Conservation (phyloP, 2,113 vertebrate species). For the Daphoenositta chrysoptera region DNA sequence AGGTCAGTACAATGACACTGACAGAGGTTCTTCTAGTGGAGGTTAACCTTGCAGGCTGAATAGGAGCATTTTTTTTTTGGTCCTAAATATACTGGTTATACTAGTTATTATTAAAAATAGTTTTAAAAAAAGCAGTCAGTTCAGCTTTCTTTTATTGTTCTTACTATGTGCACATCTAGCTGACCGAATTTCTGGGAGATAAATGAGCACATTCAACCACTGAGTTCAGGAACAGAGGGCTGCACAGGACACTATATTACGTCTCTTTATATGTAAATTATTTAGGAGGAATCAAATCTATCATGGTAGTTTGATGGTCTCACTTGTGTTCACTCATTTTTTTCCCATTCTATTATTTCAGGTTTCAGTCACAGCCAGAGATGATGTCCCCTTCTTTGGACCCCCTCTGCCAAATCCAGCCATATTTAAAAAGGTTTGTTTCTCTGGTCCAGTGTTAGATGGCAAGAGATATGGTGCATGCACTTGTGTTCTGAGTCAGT, state of each 20-base stretch:
- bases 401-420: conserved; percentile 68
- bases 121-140: not conserved
- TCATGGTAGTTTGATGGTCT: not conserved
- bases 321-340: not conserved
- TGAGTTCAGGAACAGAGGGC: not conserved
- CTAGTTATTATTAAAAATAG: not conserved
- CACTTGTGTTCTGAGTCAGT: not conserved
- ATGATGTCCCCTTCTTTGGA: conserved; percentile 71
- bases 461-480: not conserved
- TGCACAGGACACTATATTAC: not conserved
- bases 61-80: not conserved
- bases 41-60: not conserved
- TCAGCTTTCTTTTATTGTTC: not conserved
- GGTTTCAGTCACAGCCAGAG: conserved; percentile 72
- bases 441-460: not conserved
- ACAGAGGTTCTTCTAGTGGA: not conserved
- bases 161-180: not conserved
- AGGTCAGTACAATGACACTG: not conserved
- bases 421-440: conserved; percentile 70
- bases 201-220: not conserved
- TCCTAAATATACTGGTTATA: not conserved
- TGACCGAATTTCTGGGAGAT: not conserved
- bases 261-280: not conserved
- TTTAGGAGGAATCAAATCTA: not conserved
- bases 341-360: not conserved